phyloP scores from a whole-genome alignment of 2,797 vertebrate genomes.

The Pseudomugil tenellus region DNA sequence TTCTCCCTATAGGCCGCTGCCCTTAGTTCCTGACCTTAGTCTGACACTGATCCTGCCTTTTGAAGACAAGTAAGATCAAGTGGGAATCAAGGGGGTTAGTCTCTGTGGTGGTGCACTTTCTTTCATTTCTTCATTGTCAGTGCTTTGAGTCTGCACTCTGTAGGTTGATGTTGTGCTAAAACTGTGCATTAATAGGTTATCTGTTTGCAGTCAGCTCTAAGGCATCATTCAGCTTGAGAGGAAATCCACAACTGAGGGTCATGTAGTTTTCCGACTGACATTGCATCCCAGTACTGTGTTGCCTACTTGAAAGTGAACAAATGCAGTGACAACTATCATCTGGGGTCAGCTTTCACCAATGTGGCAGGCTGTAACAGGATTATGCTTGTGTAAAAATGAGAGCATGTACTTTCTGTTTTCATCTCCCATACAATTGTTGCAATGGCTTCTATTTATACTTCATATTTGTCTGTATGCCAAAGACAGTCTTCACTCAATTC shows the following conservation, averaged over 20 bases:
- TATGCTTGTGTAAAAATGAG: background rate
- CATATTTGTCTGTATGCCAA: background rate
- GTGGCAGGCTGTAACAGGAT: slow-evolving; percentile 9
- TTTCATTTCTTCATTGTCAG: slow-evolving; percentile 17
- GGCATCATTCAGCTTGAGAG: slow-evolving; percentile 53
- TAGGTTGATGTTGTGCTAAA: slow-evolving; percentile 49
- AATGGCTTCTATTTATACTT: background rate
- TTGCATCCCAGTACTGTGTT: slow-evolving; percentile 18
- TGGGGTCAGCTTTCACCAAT: slow-evolving; percentile 30
- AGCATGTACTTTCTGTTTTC: background rate
- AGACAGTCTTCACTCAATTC: background rate
- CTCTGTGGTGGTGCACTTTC: slow-evolving; percentile 30
- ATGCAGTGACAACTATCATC: slow-evolving; percentile 12
- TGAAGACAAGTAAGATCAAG: slow-evolving; percentile 74
- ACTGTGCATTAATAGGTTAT: slow-evolving; percentile 31
- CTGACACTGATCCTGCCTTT: slow-evolving; percentile 66
- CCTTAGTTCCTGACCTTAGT: slow-evolving; percentile 66
- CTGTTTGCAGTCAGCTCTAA: slow-evolving; percentile 40
- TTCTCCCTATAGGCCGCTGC: slow-evolving; percentile 36
- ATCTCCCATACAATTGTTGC: background rate
- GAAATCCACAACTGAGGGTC: slow-evolving; percentile 54
- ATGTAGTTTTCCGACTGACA: slow-evolving; percentile 37
- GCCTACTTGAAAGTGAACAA: slow-evolving; percentile 26
- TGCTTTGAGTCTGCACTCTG: slow-evolving; percentile 33
- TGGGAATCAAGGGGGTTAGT: slow-evolving; percentile 60